Conservation (phyloP, 2,888 invertebrate genomes). For the Cataglyphis albicans region DNA sequence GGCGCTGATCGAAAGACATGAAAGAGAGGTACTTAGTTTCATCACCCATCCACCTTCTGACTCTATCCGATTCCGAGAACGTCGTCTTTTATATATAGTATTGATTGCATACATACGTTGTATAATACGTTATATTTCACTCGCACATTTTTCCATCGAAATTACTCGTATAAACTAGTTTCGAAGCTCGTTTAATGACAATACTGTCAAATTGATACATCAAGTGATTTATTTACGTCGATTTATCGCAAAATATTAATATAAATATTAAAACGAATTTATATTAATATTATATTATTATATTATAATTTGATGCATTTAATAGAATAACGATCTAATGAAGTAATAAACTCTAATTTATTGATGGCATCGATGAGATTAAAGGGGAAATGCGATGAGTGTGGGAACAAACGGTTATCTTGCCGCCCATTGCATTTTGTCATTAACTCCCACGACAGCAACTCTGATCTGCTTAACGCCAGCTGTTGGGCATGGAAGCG, state of each 20-base stretch:
- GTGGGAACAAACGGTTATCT: conserved; percentile 13
- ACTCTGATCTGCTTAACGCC: conserved; percentile 35
- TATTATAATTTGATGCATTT: conserved; percentile 32
- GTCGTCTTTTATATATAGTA: not conserved
- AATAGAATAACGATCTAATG: conserved; percentile 20
- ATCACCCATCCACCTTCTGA: not conserved
- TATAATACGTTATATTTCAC: not conserved
- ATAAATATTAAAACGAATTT: not conserved
- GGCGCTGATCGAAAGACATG: conserved; percentile 28
- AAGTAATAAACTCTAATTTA: conserved; percentile 19
- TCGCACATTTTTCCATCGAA: not conserved
- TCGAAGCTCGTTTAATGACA: not conserved
- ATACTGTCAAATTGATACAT: conserved; percentile 25
- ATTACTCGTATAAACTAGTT: not conserved
- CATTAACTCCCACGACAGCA: conserved; percentile 31
- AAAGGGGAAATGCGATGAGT: not conserved
- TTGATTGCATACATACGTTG: conserved; percentile 11
- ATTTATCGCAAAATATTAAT: conserved; percentile 21
- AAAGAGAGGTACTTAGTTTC: conserved; percentile 45
- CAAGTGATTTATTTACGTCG: conserved; percentile 3
- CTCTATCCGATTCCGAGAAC: not conserved
- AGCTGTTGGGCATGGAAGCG: conserved; percentile 57
- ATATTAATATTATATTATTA: not conserved
- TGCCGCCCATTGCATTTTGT: not conserved
- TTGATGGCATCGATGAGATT: not conserved